phyloP scores from a whole-genome alignment of 2,113 vertebrate genomes.

The Seriola rivoliana region DNA sequence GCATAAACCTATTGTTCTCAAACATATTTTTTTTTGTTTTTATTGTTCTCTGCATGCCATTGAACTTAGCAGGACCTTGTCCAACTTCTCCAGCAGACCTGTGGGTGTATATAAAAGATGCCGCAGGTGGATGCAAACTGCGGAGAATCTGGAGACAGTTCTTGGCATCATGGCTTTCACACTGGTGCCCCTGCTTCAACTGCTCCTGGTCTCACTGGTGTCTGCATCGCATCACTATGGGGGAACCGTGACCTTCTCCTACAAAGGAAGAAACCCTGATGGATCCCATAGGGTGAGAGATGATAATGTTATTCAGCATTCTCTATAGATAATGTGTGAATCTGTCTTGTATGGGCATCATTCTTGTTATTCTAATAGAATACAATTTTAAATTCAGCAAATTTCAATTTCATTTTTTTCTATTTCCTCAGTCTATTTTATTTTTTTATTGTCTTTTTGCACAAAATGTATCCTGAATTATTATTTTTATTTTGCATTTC shows the following conservation, averaged over 20 bases:
- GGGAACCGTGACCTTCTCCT: conserved; percentile 1
- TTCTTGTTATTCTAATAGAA: no score
- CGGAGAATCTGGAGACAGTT: neutral
- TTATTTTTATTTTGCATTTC: no score
- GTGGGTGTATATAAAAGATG: conserved; percentile 45
- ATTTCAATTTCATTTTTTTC: no score
- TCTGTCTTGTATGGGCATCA: no score
- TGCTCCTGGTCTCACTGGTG: conserved; percentile 61
- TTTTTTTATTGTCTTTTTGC: no score
- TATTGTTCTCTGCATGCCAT: neutral
- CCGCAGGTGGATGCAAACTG: conserved; percentile 24
- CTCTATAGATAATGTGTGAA: no score
- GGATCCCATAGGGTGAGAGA: conserved; percentile 51
- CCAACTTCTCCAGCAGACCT: neutral
- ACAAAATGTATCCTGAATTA: no score
- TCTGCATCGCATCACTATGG: conserved; percentile 58
- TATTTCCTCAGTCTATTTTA: no score
- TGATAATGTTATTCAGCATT: neutral
- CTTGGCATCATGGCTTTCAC: conserved; percentile 53
- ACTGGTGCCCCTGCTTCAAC: conserved; percentile 42
- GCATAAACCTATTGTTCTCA: conserved; percentile 10
- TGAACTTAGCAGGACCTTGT: no score
- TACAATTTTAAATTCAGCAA: no score
- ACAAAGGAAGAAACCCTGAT: conserved; percentile 55
- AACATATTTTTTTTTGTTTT: no score